These are phyloP conservation scores for Geococcyx californianus DNA, from an alignment of 2,113 vertebrate genomes.

Conservation along the genomic window DNA sequence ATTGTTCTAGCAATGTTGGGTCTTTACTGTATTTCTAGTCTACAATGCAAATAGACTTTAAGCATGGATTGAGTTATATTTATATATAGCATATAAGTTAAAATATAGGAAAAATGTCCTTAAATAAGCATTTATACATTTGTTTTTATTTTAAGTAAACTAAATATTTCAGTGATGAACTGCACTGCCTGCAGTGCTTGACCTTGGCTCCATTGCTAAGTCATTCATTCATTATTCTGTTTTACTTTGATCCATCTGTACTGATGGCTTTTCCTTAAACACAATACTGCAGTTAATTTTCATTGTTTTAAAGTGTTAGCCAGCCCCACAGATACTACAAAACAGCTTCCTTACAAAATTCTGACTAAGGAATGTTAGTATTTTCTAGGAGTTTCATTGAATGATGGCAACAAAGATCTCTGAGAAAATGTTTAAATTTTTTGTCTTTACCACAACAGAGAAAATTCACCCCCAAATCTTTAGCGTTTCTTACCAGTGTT, in stretches of 20 bases:
- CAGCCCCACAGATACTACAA: background rate
- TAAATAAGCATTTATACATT: background rate
- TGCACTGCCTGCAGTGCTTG: fast-evolving
- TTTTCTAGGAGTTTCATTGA: background rate
- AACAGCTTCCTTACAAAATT: background rate
- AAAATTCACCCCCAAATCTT: background rate
- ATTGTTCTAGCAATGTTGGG: background rate
- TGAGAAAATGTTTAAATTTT: background rate
- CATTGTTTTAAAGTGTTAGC: background rate
- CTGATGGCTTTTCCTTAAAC: background rate
- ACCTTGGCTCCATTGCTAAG: background rate
- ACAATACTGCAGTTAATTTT: background rate
- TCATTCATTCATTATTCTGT: background rate
- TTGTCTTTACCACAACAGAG: background rate
- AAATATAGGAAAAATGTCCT: background rate
- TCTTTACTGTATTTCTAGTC: background rate
- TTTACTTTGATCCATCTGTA: background rate
- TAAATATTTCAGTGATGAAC: background rate
- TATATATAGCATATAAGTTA: background rate
- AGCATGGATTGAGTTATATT: background rate
- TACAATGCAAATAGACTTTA: background rate
- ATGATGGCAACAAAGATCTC: background rate
- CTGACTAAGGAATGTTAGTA: background rate
- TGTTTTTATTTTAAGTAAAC: background rate
- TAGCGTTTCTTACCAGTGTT: constrained; percentile 85